Conservation (phyloP, 2,888 invertebrate species). For the Sinelater perroti region DNA sequence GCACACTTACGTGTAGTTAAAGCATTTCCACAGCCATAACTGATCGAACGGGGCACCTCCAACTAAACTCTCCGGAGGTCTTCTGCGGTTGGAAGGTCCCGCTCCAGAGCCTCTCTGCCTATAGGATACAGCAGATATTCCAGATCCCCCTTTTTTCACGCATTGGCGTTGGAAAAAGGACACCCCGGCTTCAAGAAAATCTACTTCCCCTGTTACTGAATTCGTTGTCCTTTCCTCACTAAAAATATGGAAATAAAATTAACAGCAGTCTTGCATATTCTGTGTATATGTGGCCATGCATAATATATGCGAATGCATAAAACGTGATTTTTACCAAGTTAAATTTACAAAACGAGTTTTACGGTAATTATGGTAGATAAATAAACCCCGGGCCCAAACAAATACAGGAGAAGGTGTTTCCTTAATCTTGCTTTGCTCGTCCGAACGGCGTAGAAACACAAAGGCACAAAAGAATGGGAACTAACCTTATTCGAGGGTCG, state of each 20-base stretch:
- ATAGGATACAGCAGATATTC: slow-evolving; percentile 63
- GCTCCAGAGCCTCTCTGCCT: slow-evolving; percentile 65
- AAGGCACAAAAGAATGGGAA: slow-evolving; percentile 12
- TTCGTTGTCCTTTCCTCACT: slow-evolving; percentile 54
- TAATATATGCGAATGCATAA: too few relatives aligned
- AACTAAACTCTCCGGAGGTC: slow-evolving; percentile 66
- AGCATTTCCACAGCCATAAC: slow-evolving; percentile 75
- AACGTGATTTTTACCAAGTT: too few relatives aligned
- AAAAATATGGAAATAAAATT: too few relatives aligned
- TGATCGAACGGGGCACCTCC: slow-evolving; percentile 68
- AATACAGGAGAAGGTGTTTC: slow-evolving; percentile 11
- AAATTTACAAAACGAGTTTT: too few relatives aligned
- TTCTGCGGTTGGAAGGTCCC: slow-evolving; percentile 54
- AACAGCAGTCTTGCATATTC: too few relatives aligned
- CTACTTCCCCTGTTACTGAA: slow-evolving; percentile 57
- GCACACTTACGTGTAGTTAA: slow-evolving; percentile 72
- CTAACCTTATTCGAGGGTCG: slow-evolving; percentile 59
- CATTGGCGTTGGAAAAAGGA: slow-evolving; percentile 68
- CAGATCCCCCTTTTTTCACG: slow-evolving; percentile 64
- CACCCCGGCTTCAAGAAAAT: slow-evolving; percentile 71
- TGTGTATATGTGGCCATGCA: too few relatives aligned
- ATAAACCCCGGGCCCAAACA: slow-evolving; percentile 6
- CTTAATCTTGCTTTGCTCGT: slow-evolving; percentile 5
- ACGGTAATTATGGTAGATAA: too few relatives aligned
- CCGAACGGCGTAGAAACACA: background rate